These are phyloP conservation scores for Drosophila melanogaster DNA, from an alignment of 1,140 invertebrate species.

Conservation along the genomic window Release_6_plus_ISO1_MT NT_033777.3:18690001-18690500, in stretches of 20 bases:
- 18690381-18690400: constrained; percentile 69
- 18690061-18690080: constrained; percentile 84
- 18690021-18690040: constrained; percentile 80
- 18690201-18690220: constrained; percentile 76
- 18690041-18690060: constrained; percentile 71
- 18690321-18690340: constrained; percentile 37
- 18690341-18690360: constrained; percentile 45
- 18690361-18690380: constrained; percentile 69
- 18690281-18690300: constrained; percentile 57
- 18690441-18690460: not conserved
- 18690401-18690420: constrained; percentile 71
- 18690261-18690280: constrained; percentile 53
- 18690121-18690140: constrained; percentile 81
- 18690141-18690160: constrained; percentile 53
- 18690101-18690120: constrained; percentile 81
- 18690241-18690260: constrained; percentile 65
- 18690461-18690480: not conserved
- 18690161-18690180: constrained; percentile 84
- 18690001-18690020: constrained; percentile 55
- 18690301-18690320: constrained; percentile 74
- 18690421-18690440: constrained; percentile 43
- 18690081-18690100: constrained; percentile 54
- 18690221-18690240: constrained; percentile 81
- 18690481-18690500: not conserved
- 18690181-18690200: constrained; percentile 84